Conservation (phyloP, 2,888 invertebrate species). For the Tanytarsus gracilentus region DNA sequence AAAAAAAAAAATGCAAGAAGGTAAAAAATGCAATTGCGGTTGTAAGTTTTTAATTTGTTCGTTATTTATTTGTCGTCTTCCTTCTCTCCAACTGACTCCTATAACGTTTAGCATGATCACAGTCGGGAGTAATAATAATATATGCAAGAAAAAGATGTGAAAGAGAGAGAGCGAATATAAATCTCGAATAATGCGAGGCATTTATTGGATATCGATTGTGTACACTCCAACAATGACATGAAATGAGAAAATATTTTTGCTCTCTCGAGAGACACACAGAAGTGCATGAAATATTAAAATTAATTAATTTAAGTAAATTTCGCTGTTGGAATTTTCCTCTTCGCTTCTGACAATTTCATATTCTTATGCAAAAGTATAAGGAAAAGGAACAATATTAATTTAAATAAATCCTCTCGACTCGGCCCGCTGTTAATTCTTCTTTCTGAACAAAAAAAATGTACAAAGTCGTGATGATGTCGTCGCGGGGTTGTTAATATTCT, state of each 20-base stretch:
- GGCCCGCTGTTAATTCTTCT: too few species aligned
- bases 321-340: background rate
- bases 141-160: constrained; percentile 7
- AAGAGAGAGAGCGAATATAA: background rate
- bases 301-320: constrained; percentile 15
- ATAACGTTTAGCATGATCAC: background rate
- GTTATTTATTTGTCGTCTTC: constrained; percentile 27
- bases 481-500: constrained; percentile 15
- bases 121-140: too few species aligned
- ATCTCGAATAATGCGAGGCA: constrained; percentile 18
- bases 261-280: background rate
- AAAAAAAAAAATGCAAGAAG: background rate
- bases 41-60: constrained; percentile 27
- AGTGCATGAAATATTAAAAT: constrained; percentile 1
- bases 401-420: too few species aligned
- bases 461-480: constrained; percentile 15
- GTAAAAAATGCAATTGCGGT: constrained; percentile 8
- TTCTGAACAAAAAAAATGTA: background rate
- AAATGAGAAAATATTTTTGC: background rate
- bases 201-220: constrained; percentile 26
- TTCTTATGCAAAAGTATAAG: too few species aligned
- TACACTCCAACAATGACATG: constrained; percentile 19
- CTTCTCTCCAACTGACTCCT: background rate
- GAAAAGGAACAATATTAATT: too few species aligned
- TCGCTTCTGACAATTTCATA: background rate